A percentile compares a stretch with the other conserved stretches of the same genome.
Conservation (phyloP, 2,888 invertebrate genomes). For the Scaptomyza caliginosa region DNA sequence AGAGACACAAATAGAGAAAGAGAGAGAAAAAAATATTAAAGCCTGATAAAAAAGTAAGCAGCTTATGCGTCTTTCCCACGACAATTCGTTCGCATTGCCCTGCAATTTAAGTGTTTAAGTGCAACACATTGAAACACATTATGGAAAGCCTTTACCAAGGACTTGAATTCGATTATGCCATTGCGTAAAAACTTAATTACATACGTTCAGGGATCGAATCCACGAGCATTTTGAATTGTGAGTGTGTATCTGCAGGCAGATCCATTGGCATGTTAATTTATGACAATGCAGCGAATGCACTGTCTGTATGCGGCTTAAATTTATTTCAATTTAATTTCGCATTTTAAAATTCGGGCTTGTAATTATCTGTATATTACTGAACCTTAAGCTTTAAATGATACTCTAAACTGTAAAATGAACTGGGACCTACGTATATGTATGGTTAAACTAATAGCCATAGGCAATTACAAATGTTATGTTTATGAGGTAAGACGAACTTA, state of each 20-base stretch:
- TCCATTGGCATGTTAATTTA: slow-evolving; percentile 72
- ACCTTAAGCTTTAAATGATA: slow-evolving; percentile 31
- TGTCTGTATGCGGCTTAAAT: slow-evolving; percentile 38
- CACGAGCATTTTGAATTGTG: slow-evolving; percentile 19
- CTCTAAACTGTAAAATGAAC: slow-evolving; percentile 4
- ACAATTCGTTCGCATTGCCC: not conserved
- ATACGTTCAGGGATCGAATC: slow-evolving; percentile 23
- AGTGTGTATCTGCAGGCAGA: slow-evolving; percentile 34
- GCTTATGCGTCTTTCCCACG: slow-evolving; percentile 20
- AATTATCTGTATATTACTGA: slow-evolving; percentile 17
- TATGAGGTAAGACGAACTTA: not conserved
- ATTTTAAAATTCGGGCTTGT: slow-evolving; percentile 16
- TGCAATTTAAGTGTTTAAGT: slow-evolving; percentile 27
- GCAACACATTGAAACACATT: slow-evolving; percentile 22
- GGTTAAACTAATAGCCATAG: not conserved
- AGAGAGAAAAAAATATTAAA: slow-evolving; percentile 24
- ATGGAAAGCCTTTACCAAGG: slow-evolving; percentile 16
- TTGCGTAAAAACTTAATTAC: slow-evolving; percentile 63
- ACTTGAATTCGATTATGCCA: slow-evolving; percentile 61
- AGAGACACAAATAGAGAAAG: slow-evolving; percentile 5
- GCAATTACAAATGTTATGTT: not conserved
- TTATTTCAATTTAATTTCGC: slow-evolving; percentile 69
- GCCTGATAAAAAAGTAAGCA: slow-evolving; percentile 30
- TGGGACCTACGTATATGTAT: not conserved
- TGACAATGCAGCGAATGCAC: slow-evolving; percentile 48